phyloP scores from a whole-genome alignment of 1,140 invertebrate species.

The Bombus fervidus region DNA sequence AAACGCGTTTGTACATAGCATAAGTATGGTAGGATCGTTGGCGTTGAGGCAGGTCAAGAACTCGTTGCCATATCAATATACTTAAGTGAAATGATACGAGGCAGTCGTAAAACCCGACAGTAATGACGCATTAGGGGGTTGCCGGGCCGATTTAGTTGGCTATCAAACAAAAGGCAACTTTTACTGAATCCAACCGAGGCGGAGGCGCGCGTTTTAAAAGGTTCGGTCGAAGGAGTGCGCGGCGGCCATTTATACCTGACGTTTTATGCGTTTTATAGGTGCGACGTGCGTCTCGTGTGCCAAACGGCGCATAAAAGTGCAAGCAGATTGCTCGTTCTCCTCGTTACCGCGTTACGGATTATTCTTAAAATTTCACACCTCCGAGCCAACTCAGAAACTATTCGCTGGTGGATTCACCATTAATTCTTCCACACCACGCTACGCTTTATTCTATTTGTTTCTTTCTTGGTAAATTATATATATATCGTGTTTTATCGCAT shows the following conservation, averaged over 20 bases:
- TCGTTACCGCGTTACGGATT: conserved; percentile 66
- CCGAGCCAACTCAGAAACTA: neutral
- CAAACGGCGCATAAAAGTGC: conserved; percentile 72
- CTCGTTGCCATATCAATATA: conserved; percentile 84
- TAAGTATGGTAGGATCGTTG: conserved; percentile 52
- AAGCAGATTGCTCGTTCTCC: conserved; percentile 63
- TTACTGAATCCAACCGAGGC: conserved; percentile 78
- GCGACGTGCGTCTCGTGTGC: conserved; percentile 74
- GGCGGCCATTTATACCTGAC: conserved; percentile 69
- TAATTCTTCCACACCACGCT: neutral
- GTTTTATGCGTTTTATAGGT: conserved; percentile 78
- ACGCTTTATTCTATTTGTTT: neutral
- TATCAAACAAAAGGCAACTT: conserved; percentile 83
- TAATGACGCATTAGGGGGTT: conserved; percentile 84
- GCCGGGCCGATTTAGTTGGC: conserved; percentile 82
- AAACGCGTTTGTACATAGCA: conserved; percentile 45
- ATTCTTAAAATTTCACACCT: conserved; percentile 65
- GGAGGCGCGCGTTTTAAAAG: conserved; percentile 72
- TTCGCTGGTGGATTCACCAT: neutral
- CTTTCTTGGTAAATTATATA: neutral
- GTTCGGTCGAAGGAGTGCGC: conserved; percentile 70
- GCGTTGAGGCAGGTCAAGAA: conserved; percentile 77
- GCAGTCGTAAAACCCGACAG: conserved; percentile 82
- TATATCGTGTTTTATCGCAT: neutral
- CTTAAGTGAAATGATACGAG: conserved; percentile 84